Conservation (phyloP, 2,888 invertebrate genomes). For the Rotaria macrura region DNA sequence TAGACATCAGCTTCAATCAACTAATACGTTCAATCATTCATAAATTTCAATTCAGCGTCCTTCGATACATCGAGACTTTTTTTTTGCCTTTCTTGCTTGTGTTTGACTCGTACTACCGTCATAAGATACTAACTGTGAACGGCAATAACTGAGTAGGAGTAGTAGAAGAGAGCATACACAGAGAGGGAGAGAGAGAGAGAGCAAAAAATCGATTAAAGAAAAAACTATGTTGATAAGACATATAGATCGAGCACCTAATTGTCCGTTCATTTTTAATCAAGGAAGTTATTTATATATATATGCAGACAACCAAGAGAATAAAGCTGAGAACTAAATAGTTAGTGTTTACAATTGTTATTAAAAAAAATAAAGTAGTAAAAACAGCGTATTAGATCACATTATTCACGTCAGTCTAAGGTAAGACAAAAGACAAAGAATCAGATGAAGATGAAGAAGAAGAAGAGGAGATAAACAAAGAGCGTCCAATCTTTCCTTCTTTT, state of each 20-base stretch:
- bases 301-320: not conserved
- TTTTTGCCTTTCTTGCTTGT: not conserved
- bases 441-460: not conserved
- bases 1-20: not conserved
- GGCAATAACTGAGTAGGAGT: not conserved
- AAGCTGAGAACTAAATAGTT: not conserved
- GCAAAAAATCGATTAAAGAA: not conserved
- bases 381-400: not conserved
- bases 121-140: not conserved
- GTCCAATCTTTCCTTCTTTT: not conserved
- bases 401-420: not conserved
- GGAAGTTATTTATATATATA: not conserved
- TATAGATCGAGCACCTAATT: not conserved
- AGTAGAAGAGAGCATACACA: not conserved
- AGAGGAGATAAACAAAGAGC: not conserved
- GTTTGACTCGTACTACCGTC: not conserved
- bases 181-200: not conserved
- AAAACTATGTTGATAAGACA: not conserved
- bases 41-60: not conserved
- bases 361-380: not conserved
- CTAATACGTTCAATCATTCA: not conserved
- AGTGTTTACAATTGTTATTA: not conserved
- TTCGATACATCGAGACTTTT: not conserved
- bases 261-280: not conserved
- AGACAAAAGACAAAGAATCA: not conserved